These are phyloP conservation scores for Teleogryllus oceanicus DNA, from an alignment of 2,888 invertebrate species.

Conservation along the genomic window DNA sequence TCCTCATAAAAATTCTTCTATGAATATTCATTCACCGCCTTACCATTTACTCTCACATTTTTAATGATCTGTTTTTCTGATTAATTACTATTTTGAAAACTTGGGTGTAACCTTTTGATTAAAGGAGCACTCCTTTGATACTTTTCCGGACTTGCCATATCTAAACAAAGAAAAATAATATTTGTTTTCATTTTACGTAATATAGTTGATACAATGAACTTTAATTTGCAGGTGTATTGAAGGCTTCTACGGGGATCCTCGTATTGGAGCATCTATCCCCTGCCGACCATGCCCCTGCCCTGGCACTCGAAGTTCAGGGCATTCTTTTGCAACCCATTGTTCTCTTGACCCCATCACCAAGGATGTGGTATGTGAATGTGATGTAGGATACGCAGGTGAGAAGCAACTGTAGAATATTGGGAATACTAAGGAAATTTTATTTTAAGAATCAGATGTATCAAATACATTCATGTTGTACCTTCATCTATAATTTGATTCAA, in stretches of 20 bases:
- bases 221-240: constrained; percentile 63
- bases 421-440: constrained; percentile 24
- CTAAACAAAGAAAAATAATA: too few relatives aligned
- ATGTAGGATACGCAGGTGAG: constrained; percentile 76
- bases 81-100: too few relatives aligned
- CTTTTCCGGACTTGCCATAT: too few relatives aligned
- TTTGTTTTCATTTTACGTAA: too few relatives aligned
- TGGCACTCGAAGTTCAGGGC: constrained; percentile 73
- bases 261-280: constrained; percentile 81
- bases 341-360: constrained; percentile 77
- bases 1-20: too few relatives aligned
- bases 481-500: background rate
- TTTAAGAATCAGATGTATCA: constrained; percentile 22
- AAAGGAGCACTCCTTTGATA: too few relatives aligned
- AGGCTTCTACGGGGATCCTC: constrained; percentile 94
- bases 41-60: too few relatives aligned
- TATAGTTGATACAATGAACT: too few relatives aligned
- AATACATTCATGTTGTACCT: constrained; percentile 21
- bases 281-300: constrained; percentile 96
- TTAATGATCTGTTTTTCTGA: too few relatives aligned
- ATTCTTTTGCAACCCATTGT: constrained; percentile 87
- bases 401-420: background rate
- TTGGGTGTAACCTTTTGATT: too few relatives aligned
- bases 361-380: constrained; percentile 87
- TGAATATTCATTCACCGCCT: too few relatives aligned